A percentile compares a stretch with the other conserved stretches of the same genome.
phyloP scores from a whole-genome alignment of 1,140 invertebrate species.

The Ceratina australensis region DNA sequence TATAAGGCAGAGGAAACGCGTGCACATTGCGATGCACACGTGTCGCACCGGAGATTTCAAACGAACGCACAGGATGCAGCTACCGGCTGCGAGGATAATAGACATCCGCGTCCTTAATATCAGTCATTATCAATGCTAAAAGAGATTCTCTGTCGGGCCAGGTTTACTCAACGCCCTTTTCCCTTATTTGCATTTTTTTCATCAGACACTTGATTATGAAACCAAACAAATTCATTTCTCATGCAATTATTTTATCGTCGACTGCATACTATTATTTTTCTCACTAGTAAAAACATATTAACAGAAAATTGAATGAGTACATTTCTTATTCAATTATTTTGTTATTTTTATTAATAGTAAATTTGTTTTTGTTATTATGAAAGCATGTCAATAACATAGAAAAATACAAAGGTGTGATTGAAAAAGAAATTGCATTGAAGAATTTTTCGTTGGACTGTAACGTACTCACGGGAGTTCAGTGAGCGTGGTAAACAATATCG shows the following conservation, averaged over 20 bases:
- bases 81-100: slow-evolving; percentile 41
- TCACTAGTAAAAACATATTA: too few relatives aligned
- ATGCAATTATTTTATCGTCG: too few relatives aligned
- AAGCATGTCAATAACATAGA: too few relatives aligned
- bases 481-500: slow-evolving; percentile 25
- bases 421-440: too few relatives aligned
- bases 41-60: slow-evolving; percentile 23
- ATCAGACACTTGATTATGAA: too few relatives aligned
- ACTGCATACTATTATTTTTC: too few relatives aligned
- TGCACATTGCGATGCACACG: slow-evolving; percentile 26
- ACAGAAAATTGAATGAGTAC: too few relatives aligned
- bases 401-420: too few relatives aligned
- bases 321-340: too few relatives aligned
- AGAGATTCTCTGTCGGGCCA: background rate
- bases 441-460: background rate
- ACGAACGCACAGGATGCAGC: slow-evolving; percentile 41
- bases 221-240: too few relatives aligned
- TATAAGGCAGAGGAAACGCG: slow-evolving; percentile 39
- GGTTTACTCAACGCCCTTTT: background rate
- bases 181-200: background rate
- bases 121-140: slow-evolving; percentile 5
- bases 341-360: too few relatives aligned
- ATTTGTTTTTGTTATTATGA: too few relatives aligned
- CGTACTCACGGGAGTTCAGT: background rate
- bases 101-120: background rate